Percentiles rank a stretch among this genome's conserved stretches.
phyloP scores from a whole-genome alignment of 2,888 invertebrate species.

The Acronicta alni region DNA sequence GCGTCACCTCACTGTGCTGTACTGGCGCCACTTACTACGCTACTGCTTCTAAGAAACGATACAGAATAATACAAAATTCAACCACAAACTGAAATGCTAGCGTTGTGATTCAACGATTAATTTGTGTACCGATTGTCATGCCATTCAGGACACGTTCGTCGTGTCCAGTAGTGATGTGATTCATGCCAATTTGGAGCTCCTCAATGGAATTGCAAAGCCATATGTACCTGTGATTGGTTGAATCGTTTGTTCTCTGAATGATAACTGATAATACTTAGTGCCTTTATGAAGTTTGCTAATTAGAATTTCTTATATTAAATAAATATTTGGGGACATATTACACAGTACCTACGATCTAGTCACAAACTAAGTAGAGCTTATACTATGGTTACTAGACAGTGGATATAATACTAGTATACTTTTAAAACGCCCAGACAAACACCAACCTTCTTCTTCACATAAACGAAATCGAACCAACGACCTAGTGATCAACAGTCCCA shows the following conservation, averaged over 20 bases:
- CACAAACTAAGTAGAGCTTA: no score
- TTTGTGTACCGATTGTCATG: constrained; percentile 20
- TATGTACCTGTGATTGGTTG: constrained; percentile 15
- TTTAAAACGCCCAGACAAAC: no score
- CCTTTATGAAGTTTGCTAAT: no score
- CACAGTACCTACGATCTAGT: no score
- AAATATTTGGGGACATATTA: no score
- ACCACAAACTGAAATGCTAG: constrained; percentile 8
- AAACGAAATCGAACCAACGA: no score
- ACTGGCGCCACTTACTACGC: background rate
- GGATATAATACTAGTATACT: no score
- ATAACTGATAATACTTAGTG: background rate
- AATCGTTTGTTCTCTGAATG: background rate
- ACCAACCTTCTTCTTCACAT: no score
- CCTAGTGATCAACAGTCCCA: no score
- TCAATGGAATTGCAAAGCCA: constrained; percentile 24
- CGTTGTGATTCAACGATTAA: constrained; percentile 28
- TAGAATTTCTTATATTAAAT: no score
- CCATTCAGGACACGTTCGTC: constrained; percentile 33
- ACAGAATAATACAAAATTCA: constrained; percentile 15
- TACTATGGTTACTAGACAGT: no score
- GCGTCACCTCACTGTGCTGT: background rate
- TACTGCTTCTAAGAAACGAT: constrained; percentile 13
- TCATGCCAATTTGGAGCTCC: constrained; percentile 33
- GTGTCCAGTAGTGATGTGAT: constrained; percentile 38